Percentiles rank a stretch among this genome's conserved stretches.
Conservation (phyloP, 2,113 vertebrate genomes). For the Astur gentilis region DNA sequence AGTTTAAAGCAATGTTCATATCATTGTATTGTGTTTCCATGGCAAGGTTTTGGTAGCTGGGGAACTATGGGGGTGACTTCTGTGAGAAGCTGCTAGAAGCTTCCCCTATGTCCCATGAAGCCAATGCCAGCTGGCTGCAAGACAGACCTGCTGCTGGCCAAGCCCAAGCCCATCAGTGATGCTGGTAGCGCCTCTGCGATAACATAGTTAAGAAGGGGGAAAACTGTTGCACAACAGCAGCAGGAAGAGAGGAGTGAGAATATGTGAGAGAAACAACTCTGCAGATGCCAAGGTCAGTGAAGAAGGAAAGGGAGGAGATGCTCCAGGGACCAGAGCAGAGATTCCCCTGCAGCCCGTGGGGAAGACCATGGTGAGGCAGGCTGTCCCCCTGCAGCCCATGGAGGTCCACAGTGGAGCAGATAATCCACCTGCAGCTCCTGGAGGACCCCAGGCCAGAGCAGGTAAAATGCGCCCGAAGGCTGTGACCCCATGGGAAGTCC, state of each 20-base stretch:
- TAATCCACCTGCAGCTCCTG: neutral
- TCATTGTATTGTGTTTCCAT: neutral
- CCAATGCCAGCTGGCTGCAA: neutral
- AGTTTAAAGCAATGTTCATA: neutral
- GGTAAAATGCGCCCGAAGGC: neutral
- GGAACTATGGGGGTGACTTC: neutral
- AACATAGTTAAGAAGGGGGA: neutral
- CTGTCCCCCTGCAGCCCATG: neutral
- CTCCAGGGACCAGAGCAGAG: neutral
- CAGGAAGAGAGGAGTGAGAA: neutral
- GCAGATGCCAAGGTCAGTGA: neutral
- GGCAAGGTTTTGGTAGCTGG: neutral
- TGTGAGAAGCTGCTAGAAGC: neutral
- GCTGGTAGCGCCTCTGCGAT: rapidly evolving
- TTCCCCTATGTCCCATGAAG: neutral
- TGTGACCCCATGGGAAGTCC: neutral
- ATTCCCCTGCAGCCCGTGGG: neutral
- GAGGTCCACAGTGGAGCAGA: too few relatives aligned
- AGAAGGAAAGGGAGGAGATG: neutral
- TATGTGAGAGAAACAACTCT: neutral
- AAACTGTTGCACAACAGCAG: neutral
- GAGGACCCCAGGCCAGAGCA: neutral
- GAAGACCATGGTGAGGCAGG: neutral
- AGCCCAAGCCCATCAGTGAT: neutral
- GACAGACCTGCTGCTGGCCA: rapidly evolving